Evolutionary conservation across 1,140 invertebrate genomes (phyloP), one percentile per base, ranked within the genome.

Genomic region (Zaprionus vittiger): DNA sequence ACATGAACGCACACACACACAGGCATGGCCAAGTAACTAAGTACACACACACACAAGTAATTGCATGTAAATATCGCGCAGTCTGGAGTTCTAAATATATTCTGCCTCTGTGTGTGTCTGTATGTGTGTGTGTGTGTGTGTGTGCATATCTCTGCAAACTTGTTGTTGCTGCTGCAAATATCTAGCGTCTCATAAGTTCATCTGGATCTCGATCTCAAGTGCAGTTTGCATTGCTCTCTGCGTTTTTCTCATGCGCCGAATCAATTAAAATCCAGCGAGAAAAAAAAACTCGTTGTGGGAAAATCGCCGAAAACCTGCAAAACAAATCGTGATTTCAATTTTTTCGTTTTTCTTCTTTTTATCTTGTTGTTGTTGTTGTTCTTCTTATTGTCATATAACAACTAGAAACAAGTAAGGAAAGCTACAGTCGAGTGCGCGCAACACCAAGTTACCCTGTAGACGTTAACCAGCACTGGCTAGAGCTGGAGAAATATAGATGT

Each of bases 151-250:
- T 63, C 14, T 57, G 64, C 41, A 70, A 24, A 71, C 60, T 87
- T 70, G 68, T 65, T 38, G 55, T 31, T 77, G 49, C 37, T 67
- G 56, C 44, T 66, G 55, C 38, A 52, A 31, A 73, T 89, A 87
- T 87, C 84, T 79, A 78, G 84, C 63, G 78, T 44, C 59, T 61
- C 81, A 80, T 89, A 90, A 90, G 85, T 89, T 85, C 85, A 89
- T 89, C 84, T 89, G 81, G 81, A 89, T 85, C 81, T 85, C 84
- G 81, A 89, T 85, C 81, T 85, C 84, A 90, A 87, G 84, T 87
- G 85, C 83, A 87, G 71, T 70, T 69, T 71, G 71, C 62, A 61
- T 55, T 49, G 77, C 77, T 47, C 68, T 52, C 68, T 81, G 67
- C 44, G 56, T 81, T 81, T 80, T 87, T 90, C 85, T 84, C 84